Base-by-base conservation (phyloP, 2,113 vertebrate species). In the Vidua chalybeata region DNA sequence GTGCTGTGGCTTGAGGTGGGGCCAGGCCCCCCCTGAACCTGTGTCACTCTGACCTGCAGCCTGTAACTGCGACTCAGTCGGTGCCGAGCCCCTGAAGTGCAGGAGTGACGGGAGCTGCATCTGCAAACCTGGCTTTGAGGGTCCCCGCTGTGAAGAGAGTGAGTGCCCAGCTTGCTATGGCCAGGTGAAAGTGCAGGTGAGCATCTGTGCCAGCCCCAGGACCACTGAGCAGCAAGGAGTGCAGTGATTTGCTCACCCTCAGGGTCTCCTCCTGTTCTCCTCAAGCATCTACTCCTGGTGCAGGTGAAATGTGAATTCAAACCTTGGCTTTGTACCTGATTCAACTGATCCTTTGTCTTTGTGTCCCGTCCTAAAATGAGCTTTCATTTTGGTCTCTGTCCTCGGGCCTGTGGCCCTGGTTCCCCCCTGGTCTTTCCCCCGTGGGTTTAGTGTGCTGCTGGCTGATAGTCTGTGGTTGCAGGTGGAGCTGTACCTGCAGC, bases 151-250 rank as follows among this genome's bases (percentile, higher is more conserved):
- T 52, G 98, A 98, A 16, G 97, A 89, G 0, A 95, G 96, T 5
- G 83, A 74, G 64, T 99, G 99, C 78, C 99, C 99, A 0, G 90
- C 97, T 76, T 99, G 99, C 92, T 99, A 99, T 20, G n/a, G 77
- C 69, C 97, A 98, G 72, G 97, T 99, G 95, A 98, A 98, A 92
- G 79, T 5, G 61, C 98, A 98, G 99, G 99, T 99, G 88, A 45
- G 96, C 39, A 45, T 67, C 48, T 41, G 19, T 91, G 77, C 30
- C 24, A 61, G 59, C n/a, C 15, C 16, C 3, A 2, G 80, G 37
- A 41, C 76, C 68, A 37, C 77, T 41, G 39, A 59, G 20, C 12
- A 22, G 56, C 33, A 23, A 51, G 28, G 43, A 22, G 4, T 26
- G 26, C 48, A 33, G 35, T 0, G 2, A 63, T 43, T 39, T 0